A percentile compares a stretch with the other conserved stretches of the same genome.
Conservation (phyloP, 2,888 invertebrate species). For the Helleia helle region DNA sequence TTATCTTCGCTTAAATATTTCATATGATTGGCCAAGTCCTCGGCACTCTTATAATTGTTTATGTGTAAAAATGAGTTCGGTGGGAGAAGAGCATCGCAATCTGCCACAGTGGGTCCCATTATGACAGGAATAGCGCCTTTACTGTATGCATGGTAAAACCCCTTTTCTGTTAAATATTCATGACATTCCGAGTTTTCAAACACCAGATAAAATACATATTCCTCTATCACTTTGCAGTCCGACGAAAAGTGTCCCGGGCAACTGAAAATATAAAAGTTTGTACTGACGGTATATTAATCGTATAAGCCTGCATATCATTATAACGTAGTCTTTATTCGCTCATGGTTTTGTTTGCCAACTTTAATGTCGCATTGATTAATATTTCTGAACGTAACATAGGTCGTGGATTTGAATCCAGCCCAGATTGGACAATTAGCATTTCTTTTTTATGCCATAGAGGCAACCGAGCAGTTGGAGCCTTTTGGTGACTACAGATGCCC, state of each 20-base stretch:
- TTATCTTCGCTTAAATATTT: slow-evolving; percentile 44
- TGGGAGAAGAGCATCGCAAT: slow-evolving; percentile 67
- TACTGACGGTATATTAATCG: too few relatives aligned
- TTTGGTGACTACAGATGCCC: too few relatives aligned
- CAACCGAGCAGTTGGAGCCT: too few relatives aligned
- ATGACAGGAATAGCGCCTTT: slow-evolving; percentile 78
- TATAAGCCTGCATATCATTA: too few relatives aligned
- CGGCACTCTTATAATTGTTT: slow-evolving; percentile 63
- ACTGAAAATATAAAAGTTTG: slow-evolving; percentile 41
- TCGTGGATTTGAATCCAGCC: too few relatives aligned
- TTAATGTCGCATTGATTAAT: too few relatives aligned
- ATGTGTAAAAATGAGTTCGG: slow-evolving; percentile 77
- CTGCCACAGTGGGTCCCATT: slow-evolving; percentile 73
- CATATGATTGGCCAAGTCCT: slow-evolving; percentile 68
- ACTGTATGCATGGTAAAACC: slow-evolving; percentile 77
- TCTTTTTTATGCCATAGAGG: too few relatives aligned
- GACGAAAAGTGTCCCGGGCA: slow-evolving; percentile 77
- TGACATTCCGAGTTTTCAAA: slow-evolving; percentile 81
- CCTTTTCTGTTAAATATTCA: slow-evolving; percentile 81
- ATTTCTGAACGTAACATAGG: too few relatives aligned
- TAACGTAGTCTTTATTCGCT: too few relatives aligned
- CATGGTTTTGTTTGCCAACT: too few relatives aligned
- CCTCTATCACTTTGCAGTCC: slow-evolving; percentile 71
- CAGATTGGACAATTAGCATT: too few relatives aligned
- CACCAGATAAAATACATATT: slow-evolving; percentile 80